Evolutionary conservation across 2,888 invertebrate genomes (phyloP).

Genomic region (Drosophila macrothrix): DNA sequence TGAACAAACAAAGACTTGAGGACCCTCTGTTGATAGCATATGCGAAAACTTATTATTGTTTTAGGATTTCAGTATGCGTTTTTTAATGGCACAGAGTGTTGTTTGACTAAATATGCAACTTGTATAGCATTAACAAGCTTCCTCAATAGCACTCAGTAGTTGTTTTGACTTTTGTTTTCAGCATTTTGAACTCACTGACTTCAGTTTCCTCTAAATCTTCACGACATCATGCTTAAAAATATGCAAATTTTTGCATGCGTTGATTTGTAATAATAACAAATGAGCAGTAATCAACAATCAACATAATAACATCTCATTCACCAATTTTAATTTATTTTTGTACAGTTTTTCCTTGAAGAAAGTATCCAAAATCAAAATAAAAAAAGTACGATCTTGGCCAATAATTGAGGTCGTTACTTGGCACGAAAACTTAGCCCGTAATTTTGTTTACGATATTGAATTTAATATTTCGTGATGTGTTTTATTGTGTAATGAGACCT

Average conservation of each 20-base stretch:
- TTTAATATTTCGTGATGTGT: slow-evolving; percentile 57
- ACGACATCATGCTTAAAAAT: slow-evolving; percentile 68
- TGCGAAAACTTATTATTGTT: slow-evolving; percentile 28
- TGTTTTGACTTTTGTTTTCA: slow-evolving; percentile 33
- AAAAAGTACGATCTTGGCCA: slow-evolving; percentile 17
- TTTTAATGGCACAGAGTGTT: not conserved
- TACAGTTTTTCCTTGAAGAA: slow-evolving; percentile 68
- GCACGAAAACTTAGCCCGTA: slow-evolving; percentile 23
- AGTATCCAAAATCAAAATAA: slow-evolving; percentile 41
- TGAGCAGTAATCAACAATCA: slow-evolving; percentile 35
- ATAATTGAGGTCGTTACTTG: slow-evolving; percentile 67
- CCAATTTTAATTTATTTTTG: slow-evolving; percentile 32
- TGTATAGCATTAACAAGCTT: not conserved
- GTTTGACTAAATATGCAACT: slow-evolving; percentile 7
- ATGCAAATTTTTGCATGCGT: slow-evolving; percentile 68
- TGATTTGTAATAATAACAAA: slow-evolving; percentile 50
- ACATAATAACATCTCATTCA: slow-evolving; percentile 46
- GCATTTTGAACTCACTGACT: slow-evolving; percentile 29
- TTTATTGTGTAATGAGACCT: slow-evolving; percentile 52
- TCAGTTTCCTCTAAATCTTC: slow-evolving; percentile 44
- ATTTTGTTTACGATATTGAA: slow-evolving; percentile 44
- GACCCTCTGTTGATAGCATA: slow-evolving; percentile 10
- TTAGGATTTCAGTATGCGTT: slow-evolving; percentile 10
- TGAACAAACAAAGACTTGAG: slow-evolving; percentile 39
- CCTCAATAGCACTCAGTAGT: slow-evolving; percentile 2